Evolutionary conservation across 2,888 invertebrate genomes (phyloP).

Genomic region (Drosophila nr. perissopoda): DNA sequence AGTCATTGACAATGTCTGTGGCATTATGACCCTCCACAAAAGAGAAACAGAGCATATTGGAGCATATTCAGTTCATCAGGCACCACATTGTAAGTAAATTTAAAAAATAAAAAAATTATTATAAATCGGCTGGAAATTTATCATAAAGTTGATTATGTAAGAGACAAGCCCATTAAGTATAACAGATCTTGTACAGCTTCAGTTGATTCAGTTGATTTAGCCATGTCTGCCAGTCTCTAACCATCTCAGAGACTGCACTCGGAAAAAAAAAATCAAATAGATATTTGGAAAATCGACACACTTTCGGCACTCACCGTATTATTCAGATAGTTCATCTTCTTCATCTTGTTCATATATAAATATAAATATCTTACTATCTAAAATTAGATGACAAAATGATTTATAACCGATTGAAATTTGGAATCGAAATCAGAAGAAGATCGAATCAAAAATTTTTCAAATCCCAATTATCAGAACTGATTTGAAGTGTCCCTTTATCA

Average conservation of each 20-base stretch:
- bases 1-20: conserved; percentile 75
- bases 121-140: background rate
- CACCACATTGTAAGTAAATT: background rate
- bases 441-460: background rate
- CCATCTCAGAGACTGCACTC: background rate
- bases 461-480: background rate
- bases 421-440: background rate
- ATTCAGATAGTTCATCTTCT: background rate
- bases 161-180: background rate
- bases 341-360: too few species aligned
- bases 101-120: background rate
- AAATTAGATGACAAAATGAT: too few species aligned
- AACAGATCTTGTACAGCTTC: background rate
- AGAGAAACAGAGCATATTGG: background rate
- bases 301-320: background rate
- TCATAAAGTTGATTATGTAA: background rate
- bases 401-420: background rate
- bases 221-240: background rate
- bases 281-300: background rate
- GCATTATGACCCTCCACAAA: conserved; percentile 69
- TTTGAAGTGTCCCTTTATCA: background rate
- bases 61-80: background rate
- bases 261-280: background rate
- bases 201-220: background rate
- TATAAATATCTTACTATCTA: too few species aligned